Conservation (phyloP, 2,797 vertebrate species). For the Stomatorhinus walkeri region DNA sequence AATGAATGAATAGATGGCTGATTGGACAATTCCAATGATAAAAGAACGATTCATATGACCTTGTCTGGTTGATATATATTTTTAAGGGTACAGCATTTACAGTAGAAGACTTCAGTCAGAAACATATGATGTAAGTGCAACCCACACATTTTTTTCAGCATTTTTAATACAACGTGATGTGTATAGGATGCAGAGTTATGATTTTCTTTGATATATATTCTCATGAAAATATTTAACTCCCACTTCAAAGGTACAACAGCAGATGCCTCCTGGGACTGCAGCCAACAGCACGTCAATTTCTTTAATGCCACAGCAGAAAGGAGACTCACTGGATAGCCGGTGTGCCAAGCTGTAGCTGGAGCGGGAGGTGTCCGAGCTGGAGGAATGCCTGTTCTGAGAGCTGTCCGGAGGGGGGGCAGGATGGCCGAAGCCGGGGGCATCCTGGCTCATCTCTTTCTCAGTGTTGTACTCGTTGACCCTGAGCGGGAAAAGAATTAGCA, state of each 20-base stretch:
- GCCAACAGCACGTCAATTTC: background rate
- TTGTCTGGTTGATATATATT: background rate
- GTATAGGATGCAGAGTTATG: background rate
- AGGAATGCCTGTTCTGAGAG: conserved; percentile 59
- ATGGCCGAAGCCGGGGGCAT: conserved; percentile 53
- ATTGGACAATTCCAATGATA: background rate
- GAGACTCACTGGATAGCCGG: conserved; percentile 67
- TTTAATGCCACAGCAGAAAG: background rate
- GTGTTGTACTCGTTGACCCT: conserved; percentile 69
- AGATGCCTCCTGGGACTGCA: background rate
- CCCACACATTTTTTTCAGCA: background rate
- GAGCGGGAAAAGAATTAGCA: conserved; percentile 15
- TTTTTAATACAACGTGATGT: background rate
- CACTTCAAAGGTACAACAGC: background rate
- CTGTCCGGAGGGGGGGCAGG: conserved; percentile 53
- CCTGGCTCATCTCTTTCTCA: conserved; percentile 64
- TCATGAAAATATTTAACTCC: background rate
- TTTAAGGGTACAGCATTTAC: background rate
- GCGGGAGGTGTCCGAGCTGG: conserved; percentile 63
- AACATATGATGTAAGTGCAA: background rate
- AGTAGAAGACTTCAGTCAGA: background rate
- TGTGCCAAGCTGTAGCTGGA: conserved; percentile 71
- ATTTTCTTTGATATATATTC: background rate
- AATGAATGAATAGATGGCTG: background rate
- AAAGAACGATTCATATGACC: background rate